A percentile compares a stretch with the other conserved stretches of the same genome.
phyloP scores from a whole-genome alignment of 2,113 vertebrate species.

The Callocephalon fimbriatum region DNA sequence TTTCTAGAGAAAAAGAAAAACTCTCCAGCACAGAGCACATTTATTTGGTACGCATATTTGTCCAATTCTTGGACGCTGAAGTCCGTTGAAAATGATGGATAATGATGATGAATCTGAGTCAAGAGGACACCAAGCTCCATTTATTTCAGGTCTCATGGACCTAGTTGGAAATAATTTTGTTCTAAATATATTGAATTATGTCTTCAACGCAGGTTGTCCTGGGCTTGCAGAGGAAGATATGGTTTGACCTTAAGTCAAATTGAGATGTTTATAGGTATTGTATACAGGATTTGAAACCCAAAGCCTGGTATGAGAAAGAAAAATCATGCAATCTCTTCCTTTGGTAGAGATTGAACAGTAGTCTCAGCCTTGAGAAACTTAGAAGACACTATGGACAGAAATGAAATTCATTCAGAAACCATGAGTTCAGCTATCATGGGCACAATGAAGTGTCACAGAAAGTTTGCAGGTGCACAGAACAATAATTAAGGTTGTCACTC shows the following conservation, averaged over 20 bases:
- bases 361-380: background rate
- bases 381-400: background rate
- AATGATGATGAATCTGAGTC: background rate
- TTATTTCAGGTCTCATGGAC: background rate
- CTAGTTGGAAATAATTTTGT: background rate
- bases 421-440: background rate
- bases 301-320: background rate
- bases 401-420: background rate
- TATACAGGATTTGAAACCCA: background rate
- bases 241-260: background rate
- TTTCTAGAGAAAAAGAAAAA: background rate
- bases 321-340: background rate
- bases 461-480: background rate
- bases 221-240: background rate
- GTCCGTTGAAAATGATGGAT: background rate
- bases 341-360: background rate
- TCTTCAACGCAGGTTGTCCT: background rate
- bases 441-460: background rate
- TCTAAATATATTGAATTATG: background rate
- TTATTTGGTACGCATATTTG: background rate
- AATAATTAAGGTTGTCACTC: background rate
- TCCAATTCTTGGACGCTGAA: no score
- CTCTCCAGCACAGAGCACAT: background rate
- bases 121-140: background rate
- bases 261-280: background rate